Evolutionary conservation across 2,888 invertebrate species (phyloP), one percentile per base, ranked within the genome.

Genomic region (Idaea straminata): DNA sequence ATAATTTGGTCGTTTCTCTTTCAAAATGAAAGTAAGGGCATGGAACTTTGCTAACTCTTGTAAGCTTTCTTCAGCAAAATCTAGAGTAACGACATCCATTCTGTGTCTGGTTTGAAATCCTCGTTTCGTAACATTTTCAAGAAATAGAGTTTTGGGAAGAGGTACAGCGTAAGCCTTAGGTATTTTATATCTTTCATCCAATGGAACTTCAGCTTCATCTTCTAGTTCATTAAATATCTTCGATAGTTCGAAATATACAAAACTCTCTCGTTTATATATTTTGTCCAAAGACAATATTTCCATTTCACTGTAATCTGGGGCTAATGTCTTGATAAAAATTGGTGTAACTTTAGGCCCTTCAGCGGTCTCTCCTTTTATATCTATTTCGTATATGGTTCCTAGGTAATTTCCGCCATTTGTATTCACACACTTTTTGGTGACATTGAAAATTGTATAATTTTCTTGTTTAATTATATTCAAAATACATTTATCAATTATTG

Each of bases 11-110:
- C 57, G 62, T 63, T 69, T 76, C 1, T 73, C 68, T 74, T 87
- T 68, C 15, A 87, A 13, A 0, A 78, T 80, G 63, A 84, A 86
- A 0, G 86, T 78, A 0, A 89, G 65, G 0, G 75, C 82, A 61
- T 89, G 89, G 35, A 88, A 84, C 72, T 77, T 89, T 0, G 89
- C 89, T 5, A 89, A 72, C 64, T 86, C 77, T 63, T 77, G 68
- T 0, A 88, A 67, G 0, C 83, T 76, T 36, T 79, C 65, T 69
- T 85, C 80, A 6, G 83, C 82, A 71, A 84, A 86, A 35, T 81
- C 73, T 5, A 83, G 47, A 0, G 82, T 71, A n/a, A 84, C 72
- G 0, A 81, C 76, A 15, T 85, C 79, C 73, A 82, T 77, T 70
- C 84, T 79, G 15, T 78, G 65, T 10, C 70, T 70, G 0, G 82